phyloP scores from a whole-genome alignment of 2,113 vertebrate genomes.

The Carassius gibelio region DNA sequence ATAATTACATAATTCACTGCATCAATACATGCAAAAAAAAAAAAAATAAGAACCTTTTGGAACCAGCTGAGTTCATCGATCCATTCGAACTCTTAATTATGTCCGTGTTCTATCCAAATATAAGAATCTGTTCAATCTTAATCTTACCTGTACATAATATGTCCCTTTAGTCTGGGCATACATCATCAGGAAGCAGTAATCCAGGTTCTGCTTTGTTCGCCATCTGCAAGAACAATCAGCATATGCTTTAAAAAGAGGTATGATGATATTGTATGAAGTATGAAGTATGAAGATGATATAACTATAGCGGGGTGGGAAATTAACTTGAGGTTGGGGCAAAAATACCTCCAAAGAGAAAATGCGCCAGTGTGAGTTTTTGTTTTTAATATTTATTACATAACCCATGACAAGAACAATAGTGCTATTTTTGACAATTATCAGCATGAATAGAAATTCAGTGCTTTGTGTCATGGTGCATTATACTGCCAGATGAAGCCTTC shows the following conservation, averaged over 20 bases:
- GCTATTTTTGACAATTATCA: too few relatives aligned
- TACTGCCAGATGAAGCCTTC: too few relatives aligned
- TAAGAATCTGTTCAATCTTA: neutral
- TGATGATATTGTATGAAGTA: too few relatives aligned
- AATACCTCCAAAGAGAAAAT: neutral
- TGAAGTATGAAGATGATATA: too few relatives aligned
- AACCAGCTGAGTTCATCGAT: neutral
- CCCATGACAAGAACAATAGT: too few relatives aligned
- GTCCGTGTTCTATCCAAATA: neutral
- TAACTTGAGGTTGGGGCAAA: neutral
- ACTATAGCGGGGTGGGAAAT: neutral
- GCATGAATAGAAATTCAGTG: too few relatives aligned
- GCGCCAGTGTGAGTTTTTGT: too few relatives aligned
- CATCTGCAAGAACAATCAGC: conserved; percentile 78
- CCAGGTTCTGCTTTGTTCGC: conserved; percentile 98
- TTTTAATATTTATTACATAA: too few relatives aligned
- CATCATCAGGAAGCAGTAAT: conserved; percentile 99
- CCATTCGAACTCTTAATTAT: neutral
- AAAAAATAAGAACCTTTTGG: neutral
- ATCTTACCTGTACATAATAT: conserved; percentile 90
- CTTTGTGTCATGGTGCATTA: too few relatives aligned
- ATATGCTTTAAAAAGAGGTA: neutral
- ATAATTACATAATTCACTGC: neutral
- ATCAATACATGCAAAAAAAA: neutral
- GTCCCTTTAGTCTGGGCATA: conserved; percentile 97